Percentiles rank a stretch among this genome's conserved stretches.
phyloP scores from a whole-genome alignment of 2,888 invertebrate species.

The Orchesellides sinensis region DNA sequence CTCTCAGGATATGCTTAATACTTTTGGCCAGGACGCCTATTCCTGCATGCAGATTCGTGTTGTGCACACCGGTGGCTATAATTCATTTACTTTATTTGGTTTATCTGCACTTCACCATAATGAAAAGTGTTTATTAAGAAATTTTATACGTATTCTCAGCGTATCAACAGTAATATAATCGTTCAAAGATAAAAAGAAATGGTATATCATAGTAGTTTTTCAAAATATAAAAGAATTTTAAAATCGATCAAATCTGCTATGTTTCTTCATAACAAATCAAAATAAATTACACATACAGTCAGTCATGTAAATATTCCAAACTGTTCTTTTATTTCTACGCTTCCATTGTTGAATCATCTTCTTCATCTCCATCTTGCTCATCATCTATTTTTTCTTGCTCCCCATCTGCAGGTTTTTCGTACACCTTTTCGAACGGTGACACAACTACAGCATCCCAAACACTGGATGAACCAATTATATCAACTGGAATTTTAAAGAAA shows the following conservation, averaged over 20 bases:
- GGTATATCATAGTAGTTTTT: neutral
- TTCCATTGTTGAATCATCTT: slow-evolving; percentile 81
- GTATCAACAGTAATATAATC: neutral
- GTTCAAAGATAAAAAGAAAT: neutral
- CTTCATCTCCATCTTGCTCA: slow-evolving; percentile 79
- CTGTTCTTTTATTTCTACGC: slow-evolving; percentile 15
- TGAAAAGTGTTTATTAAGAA: slow-evolving; percentile 75
- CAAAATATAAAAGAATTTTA: neutral
- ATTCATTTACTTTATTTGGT: slow-evolving; percentile 79
- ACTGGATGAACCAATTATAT: slow-evolving; percentile 91
- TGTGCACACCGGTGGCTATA: slow-evolving; percentile 78
- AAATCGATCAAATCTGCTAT: neutral
- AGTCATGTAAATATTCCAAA: neutral
- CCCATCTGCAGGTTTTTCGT: slow-evolving; percentile 87
- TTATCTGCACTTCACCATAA: slow-evolving; percentile 79
- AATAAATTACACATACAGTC: neutral
- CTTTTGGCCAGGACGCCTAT: slow-evolving; percentile 78
- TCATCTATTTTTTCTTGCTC: slow-evolving; percentile 77
- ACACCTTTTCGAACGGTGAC: slow-evolving; percentile 95
- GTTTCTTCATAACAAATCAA: neutral
- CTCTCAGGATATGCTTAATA: slow-evolving; percentile 78
- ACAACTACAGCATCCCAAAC: slow-evolving; percentile 98
- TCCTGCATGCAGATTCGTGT: slow-evolving; percentile 78
- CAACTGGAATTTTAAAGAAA: slow-evolving; percentile 75
- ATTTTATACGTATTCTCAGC: neutral